Conservation (phyloP, 2,888 invertebrate genomes). For the Idaea biselata region DNA sequence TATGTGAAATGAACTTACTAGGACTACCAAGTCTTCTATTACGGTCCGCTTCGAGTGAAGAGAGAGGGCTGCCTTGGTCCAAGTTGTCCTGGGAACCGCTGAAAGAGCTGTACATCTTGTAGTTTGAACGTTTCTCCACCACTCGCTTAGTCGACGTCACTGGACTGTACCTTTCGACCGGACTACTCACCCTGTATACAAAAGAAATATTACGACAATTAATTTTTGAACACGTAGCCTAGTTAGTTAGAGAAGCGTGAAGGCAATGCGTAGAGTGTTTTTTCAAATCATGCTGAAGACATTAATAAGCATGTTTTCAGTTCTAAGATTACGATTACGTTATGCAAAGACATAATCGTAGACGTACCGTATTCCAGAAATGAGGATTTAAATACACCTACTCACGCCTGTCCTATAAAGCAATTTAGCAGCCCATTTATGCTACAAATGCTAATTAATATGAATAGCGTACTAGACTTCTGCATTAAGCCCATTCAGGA, state of each 20-base stretch:
- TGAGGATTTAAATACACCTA: neutral
- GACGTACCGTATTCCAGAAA: neutral
- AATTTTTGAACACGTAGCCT: too few relatives aligned
- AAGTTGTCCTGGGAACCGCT: conserved; percentile 72
- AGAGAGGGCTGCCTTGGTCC: conserved; percentile 64
- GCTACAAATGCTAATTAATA: conserved; percentile 22
- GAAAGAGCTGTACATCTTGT: conserved; percentile 71
- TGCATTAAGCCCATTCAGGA: conserved; percentile 24
- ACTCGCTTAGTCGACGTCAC: conserved; percentile 69
- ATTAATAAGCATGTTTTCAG: too few relatives aligned
- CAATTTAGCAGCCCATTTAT: neutral
- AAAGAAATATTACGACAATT: neutral
- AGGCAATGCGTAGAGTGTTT: too few relatives aligned
- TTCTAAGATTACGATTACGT: too few relatives aligned
- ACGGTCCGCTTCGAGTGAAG: conserved; percentile 65
- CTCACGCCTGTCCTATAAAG: neutral
- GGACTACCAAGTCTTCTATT: conserved; percentile 68
- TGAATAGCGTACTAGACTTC: conserved; percentile 20
- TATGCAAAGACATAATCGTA: neutral
- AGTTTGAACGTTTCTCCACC: conserved; percentile 71
- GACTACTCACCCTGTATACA: conserved; percentile 60
- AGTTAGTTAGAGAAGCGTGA: too few relatives aligned
- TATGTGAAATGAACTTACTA: conserved; percentile 43
- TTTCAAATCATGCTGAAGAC: too few relatives aligned
- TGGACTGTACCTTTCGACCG: conserved; percentile 69